A percentile compares a stretch with the other conserved stretches of the same genome.
Conservation (phyloP, 2,113 vertebrate genomes). For the Entelurus aequoreus region DNA sequence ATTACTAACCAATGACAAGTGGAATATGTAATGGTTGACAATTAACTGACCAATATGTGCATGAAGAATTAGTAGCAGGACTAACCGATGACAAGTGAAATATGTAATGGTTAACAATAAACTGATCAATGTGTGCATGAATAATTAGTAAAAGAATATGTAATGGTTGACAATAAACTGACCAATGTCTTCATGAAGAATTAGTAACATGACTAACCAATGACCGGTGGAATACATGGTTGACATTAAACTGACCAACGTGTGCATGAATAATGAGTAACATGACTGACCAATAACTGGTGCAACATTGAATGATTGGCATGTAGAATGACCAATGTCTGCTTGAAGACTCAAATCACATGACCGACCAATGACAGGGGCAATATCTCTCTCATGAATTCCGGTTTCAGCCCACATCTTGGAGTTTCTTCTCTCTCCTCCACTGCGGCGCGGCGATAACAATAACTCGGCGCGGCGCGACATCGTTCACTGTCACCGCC, state of each 20-base stretch:
- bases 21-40: neutral
- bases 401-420: constrained; percentile 4
- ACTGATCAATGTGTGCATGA: neutral
- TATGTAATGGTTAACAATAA: neutral
- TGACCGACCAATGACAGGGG: neutral
- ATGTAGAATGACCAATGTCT: neutral
- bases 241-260: neutral
- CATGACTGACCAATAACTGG: neutral
- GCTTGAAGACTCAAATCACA: neutral
- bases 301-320: neutral
- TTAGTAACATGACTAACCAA: neutral
- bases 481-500: constrained; percentile 64
- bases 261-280: neutral
- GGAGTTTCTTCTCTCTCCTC: constrained; percentile 10
- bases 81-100: neutral
- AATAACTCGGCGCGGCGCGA: constrained; percentile 55
- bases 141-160: neutral
- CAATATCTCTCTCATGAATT: constrained; percentile 1
- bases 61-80: neutral
- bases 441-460: constrained; percentile 40
- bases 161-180: too few relatives aligned
- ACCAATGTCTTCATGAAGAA: too few relatives aligned
- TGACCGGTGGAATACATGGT: too few relatives aligned
- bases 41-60: neutral
- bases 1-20: neutral